Evolutionary conservation across 2,888 invertebrate genomes (phyloP).

Genomic region (Steinernema hermaphroditum): DNA sequence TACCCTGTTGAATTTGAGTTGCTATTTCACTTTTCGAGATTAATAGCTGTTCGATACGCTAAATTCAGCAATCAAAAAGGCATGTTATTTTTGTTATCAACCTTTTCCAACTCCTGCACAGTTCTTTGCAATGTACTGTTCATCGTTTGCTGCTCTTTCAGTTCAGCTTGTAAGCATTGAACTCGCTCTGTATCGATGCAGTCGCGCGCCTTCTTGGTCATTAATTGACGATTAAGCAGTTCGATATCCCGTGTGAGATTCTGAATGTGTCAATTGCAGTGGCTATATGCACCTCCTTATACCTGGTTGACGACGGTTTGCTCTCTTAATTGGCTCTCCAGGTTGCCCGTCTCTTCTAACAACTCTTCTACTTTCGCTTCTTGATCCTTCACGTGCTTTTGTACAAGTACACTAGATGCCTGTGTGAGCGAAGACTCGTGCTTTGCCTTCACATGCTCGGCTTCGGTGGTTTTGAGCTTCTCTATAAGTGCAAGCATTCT

Average conservation of each 20-base stretch:
- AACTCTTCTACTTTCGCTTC: slow-evolving; percentile 29
- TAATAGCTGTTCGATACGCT: slow-evolving; percentile 7
- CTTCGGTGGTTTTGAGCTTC: slow-evolving; percentile 11
- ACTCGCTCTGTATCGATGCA: slow-evolving; percentile 35
- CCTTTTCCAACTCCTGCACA: slow-evolving; percentile 5
- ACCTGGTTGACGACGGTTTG: slow-evolving; percentile 19
- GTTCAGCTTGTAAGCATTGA: slow-evolving; percentile 6
- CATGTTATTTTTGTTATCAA: neutral
- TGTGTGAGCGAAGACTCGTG: slow-evolving; percentile 21
- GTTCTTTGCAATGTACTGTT: neutral
- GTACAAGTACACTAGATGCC: slow-evolving; percentile 34
- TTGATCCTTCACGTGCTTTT: slow-evolving; percentile 33
- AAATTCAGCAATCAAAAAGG: neutral
- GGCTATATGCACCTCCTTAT: no score
- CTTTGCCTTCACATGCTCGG: neutral
- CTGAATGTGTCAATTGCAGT: slow-evolving; percentile 23
- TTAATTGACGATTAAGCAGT: slow-evolving; percentile 30
- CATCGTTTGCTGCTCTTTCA: neutral
- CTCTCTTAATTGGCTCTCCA: slow-evolving; percentile 28
- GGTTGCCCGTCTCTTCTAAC: slow-evolving; percentile 23
- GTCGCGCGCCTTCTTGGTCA: slow-evolving; percentile 39
- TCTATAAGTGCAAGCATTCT: slow-evolving; percentile 16
- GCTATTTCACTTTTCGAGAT: slow-evolving; percentile 16
- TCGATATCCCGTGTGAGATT: slow-evolving; percentile 36
- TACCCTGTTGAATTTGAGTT: slow-evolving; percentile 21